These are phyloP conservation scores for Sinella curviseta DNA, from an alignment of 1,140 invertebrate species.

Conservation along the genomic window DNA sequence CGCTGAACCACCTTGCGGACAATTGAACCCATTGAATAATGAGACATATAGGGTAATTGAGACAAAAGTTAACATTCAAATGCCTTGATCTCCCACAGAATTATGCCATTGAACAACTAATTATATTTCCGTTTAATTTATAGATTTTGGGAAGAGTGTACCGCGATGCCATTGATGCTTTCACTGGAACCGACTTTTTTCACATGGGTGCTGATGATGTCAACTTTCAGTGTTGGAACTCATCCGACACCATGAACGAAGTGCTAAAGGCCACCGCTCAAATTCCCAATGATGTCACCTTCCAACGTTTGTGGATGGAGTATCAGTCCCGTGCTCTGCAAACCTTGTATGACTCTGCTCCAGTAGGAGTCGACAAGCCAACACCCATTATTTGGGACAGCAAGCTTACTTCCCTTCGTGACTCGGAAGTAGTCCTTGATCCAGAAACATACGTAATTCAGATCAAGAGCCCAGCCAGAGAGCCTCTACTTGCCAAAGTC, in stretches of 20 bases:
- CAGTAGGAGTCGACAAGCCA: conserved; percentile 39
- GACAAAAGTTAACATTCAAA: not conserved
- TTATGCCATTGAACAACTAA: no score
- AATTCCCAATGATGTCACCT: conserved; percentile 50
- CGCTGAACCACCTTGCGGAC: conserved; percentile 53
- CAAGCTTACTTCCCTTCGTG: conserved; percentile 46
- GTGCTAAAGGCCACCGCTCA: conserved; percentile 49
- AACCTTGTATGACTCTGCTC: conserved; percentile 46
- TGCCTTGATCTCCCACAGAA: no score
- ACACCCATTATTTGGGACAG: conserved; percentile 50
- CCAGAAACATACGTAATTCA: conserved; percentile 75
- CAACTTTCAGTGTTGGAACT: conserved; percentile 75
- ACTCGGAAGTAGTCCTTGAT: conserved; percentile 58
- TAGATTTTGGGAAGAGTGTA: conserved; percentile 46
- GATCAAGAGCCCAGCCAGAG: conserved; percentile 60
- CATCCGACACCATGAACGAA: conserved; percentile 62
- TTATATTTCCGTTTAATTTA: conserved; percentile 1
- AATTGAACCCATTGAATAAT: conserved; percentile 53
- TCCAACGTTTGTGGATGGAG: conserved; percentile 50
- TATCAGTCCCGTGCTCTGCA: conserved; percentile 49
- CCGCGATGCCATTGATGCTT: conserved; percentile 47
- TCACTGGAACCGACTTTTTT: conserved; percentile 67
- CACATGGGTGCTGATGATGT: conserved; percentile 90
- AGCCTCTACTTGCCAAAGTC: conserved; percentile 48
- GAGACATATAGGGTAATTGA: conserved; percentile 51